Evolutionary conservation across 2,888 invertebrate species (phyloP).

Genomic region (Mycalesis mineus): DNA sequence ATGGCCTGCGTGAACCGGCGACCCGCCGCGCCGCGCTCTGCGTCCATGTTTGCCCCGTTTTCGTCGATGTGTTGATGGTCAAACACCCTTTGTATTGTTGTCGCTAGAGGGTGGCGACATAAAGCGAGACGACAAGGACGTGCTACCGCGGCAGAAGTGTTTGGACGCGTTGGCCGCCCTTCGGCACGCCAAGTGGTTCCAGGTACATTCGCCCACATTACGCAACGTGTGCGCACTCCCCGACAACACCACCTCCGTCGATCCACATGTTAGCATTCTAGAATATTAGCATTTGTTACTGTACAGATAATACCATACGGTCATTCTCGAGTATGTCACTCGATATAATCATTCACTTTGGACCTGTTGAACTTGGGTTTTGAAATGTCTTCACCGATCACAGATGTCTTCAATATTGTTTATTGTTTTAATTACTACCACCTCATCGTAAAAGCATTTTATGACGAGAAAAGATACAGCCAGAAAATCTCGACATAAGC

Average conservation of each 20-base stretch:
- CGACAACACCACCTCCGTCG: slow-evolving; percentile 13
- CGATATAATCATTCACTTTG: too few relatives aligned
- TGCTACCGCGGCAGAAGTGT: slow-evolving; percentile 99
- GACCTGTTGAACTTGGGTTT: too few relatives aligned
- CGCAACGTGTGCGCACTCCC: slow-evolving; percentile 63
- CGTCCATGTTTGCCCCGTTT: slow-evolving; percentile 72
- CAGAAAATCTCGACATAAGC: too few relatives aligned
- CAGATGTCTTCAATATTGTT: too few relatives aligned
- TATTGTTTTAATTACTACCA: too few relatives aligned
- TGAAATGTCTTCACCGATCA: too few relatives aligned
- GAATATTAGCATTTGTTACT: too few relatives aligned
- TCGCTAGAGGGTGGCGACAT: slow-evolving; percentile 80
- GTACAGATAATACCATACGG: too few relatives aligned
- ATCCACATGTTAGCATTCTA: too few relatives aligned
- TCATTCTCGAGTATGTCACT: too few relatives aligned
- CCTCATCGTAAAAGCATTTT: too few relatives aligned
- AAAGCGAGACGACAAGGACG: slow-evolving; percentile 91
- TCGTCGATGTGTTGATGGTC: slow-evolving; percentile 80
- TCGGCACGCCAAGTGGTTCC: slow-evolving; percentile 99
- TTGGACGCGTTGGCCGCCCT: slow-evolving; percentile 99
- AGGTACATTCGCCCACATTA: slow-evolving; percentile 84
- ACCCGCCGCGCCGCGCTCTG: background rate
- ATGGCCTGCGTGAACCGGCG: background rate
- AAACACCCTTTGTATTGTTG: slow-evolving; percentile 85
- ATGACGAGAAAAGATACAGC: too few relatives aligned